A percentile compares a stretch with the other conserved stretches of the same genome.
Evolutionary conservation across 2,797 vertebrate species (phyloP).

Genomic region (Steatocranus sp.): DNA sequence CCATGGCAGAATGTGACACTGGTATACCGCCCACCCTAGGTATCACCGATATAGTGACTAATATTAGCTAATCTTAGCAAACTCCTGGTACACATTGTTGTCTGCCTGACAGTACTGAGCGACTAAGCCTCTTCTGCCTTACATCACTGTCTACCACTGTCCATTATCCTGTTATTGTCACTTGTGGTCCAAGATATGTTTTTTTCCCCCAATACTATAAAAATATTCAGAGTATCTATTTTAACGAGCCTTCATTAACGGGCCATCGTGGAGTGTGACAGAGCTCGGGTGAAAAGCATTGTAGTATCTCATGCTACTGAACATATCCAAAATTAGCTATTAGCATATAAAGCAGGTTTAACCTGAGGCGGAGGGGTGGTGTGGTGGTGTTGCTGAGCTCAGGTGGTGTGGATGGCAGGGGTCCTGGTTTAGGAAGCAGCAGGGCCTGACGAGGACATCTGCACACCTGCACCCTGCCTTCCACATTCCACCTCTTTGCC

Average conservation of each 20-base stretch:
- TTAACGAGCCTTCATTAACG: not conserved
- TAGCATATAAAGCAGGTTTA: not conserved
- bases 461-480: conserved; percentile 35
- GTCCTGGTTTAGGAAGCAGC: conserved; percentile 17
- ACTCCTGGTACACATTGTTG: not conserved
- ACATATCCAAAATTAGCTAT: not conserved
- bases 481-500: not conserved
- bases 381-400: conserved; percentile 8
- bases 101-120: not conserved
- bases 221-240: not conserved
- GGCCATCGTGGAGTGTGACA: not conserved
- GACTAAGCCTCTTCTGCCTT: not conserved
- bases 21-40: not conserved
- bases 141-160: not conserved
- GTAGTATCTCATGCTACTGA: not conserved
- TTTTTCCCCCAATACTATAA: accelerated
- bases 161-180: not conserved
- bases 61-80: not conserved
- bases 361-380: not conserved
- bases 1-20: not conserved
- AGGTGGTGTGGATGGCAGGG: conserved; percentile 18
- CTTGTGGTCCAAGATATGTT: not conserved
- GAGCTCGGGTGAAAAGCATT: not conserved
- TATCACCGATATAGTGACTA: not conserved
- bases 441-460: conserved; percentile 14